Evolutionary conservation across 2,797 vertebrate species (phyloP), one percentile per base, ranked within the genome.

Genomic region (Setipinna tenuifilis): DNA sequence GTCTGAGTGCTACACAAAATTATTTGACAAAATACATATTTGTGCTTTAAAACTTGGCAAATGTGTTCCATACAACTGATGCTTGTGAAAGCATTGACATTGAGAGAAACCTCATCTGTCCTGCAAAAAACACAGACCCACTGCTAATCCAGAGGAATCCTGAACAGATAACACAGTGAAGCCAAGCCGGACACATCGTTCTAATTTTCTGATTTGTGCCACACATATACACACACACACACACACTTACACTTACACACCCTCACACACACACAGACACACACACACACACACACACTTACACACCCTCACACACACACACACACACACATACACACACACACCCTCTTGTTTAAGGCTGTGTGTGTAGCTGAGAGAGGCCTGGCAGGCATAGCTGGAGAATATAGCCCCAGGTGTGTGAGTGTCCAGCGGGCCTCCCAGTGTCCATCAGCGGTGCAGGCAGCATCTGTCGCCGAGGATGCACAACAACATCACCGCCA

Each of bases 401-500:
- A 82, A 83, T 65, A 83, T 68, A 86, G 87, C 50, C 88, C 84
- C 85, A 87, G 84, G 88, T 89, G 87, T 85, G 83, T 75, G 19
- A 81, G 84, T 75, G 85, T 82, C 82, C 85, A 87, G 85, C 57
- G n/a, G 83, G 83, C 50, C 80, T 84, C 83, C 82, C 82, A 11
- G 44, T 54, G 85, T 44, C 82, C 83, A 75, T 61, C 78, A 83
- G 83, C 65, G 48, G 82, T 58, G 80, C 82, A 58, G 25, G 81
- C 75, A 84, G 85, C 88, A 87, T 87, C 85, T 89, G 86, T 83
- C 86, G 86, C 85, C 23, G 75, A 57, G 46, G 75, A 83, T 35
- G 59, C 50, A 25, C 57, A 54, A 62, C 82, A 71, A 85, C 85
- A 59, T 80, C 82, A 54, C 12, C 50, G 9, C 7, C 50, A 9